Evolutionary conservation across 2,113 vertebrate species (phyloP), one percentile per base, ranked within the genome.

Genomic region (Pionites leucogaster): DNA sequence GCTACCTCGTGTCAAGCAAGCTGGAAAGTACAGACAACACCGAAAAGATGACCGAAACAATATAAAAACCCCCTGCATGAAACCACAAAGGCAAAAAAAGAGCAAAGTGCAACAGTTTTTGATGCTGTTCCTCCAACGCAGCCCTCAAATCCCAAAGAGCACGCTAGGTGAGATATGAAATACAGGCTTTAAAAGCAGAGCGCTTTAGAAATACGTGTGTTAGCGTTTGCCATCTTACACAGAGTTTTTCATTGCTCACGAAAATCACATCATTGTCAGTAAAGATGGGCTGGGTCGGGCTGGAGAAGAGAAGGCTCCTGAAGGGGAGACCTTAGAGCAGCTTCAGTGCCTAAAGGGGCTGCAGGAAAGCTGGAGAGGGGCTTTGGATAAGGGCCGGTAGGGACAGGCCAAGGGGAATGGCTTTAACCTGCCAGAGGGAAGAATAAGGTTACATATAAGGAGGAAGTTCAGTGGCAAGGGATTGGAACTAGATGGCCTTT

Each of bases 11-110:
- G 68, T 47, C 67, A 74, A 91, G 55, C 80, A 71, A 41, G 67
- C 20, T 72, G 84, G 91, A 95, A 97, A 97, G 84, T 72, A 87
- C 93, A 86, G 93, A 79, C 69, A 31, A 84, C 31, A 2, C 70
- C 92, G 57, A 78, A 63, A 79, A 67, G 46, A n/a, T 55, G 71
- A 79, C 62, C 39, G 68, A 60, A 84, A 17, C 37, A 72, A 33
- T 7, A 75, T 5, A 47, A 74, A 81, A 65, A 29, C 7, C 6
- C 27, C 16, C 65, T 20, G 39, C 2, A 4, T 5, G 10, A 96
- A 92, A 84, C 65, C 90, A 57, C 80, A 69, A 50, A 24, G 62
- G 71, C 17, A 63, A 70, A 81, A 81, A 37, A 72, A 75, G 79
- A 42, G 82, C 13, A 41, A 64, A 39, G 63, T 44, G 53, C 31